Conservation (phyloP, 2,888 invertebrate species). For the Ceratothoa steindachneri region DNA sequence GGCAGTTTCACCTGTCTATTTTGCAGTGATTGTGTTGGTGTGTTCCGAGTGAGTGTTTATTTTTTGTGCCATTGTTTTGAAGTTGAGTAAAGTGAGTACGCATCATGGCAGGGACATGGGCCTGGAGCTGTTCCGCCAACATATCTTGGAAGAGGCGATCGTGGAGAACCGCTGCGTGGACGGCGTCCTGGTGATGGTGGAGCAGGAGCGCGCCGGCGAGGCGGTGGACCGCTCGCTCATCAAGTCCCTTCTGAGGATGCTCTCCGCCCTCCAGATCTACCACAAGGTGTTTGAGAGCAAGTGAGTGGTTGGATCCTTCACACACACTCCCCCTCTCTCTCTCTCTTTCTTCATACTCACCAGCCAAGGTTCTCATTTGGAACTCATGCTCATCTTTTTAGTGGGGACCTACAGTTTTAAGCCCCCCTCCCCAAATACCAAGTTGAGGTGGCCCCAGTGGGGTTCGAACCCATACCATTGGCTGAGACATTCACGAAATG, state of each 20-base stretch:
- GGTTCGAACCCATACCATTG: too few species aligned
- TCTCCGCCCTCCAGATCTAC: constrained; percentile 92
- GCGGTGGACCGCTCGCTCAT: constrained; percentile 86
- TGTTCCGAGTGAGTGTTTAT: too few species aligned
- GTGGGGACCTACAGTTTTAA: too few species aligned
- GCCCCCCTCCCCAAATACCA: too few species aligned
- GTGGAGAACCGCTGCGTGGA: constrained; percentile 92
- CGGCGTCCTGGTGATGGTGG: constrained; percentile 84
- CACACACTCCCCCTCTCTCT: too few species aligned
- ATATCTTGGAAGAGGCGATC: constrained; percentile 75
- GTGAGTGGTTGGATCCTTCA: constrained; percentile 39
- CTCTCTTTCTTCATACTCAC: too few species aligned
- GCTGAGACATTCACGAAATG: too few species aligned
- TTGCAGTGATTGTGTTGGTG: too few species aligned
- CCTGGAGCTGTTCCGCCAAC: constrained; percentile 84
- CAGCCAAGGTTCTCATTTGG: too few species aligned
- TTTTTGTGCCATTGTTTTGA: neutral
- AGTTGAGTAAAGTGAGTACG: too few species aligned
- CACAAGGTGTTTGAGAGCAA: constrained; percentile 50
- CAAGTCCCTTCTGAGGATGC: constrained; percentile 90
- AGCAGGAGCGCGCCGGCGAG: constrained; percentile 89
- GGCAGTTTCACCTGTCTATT: too few species aligned
- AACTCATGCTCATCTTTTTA: neutral
- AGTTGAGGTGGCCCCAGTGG: too few species aligned
- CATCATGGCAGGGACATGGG: constrained; percentile 81